Evolutionary conservation across 2,113 vertebrate genomes (phyloP), one percentile per base, ranked within the genome.

Genomic region (Takifugu bimaculatus): DNA sequence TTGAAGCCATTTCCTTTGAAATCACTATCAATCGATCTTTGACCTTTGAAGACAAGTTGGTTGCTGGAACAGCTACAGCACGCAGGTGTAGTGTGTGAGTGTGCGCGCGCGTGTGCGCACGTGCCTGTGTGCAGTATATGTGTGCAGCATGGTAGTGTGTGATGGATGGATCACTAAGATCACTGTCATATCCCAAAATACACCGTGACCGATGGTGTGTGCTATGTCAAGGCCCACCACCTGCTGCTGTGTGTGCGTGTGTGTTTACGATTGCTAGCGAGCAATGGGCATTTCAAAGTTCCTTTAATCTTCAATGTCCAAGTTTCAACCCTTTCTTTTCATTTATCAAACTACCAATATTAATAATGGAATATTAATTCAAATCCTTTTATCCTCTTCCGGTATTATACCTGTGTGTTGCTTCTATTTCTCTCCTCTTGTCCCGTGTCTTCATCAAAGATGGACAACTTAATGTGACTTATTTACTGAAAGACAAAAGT

Each of bases 131-230:
- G 3, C 39, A 27, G 3, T 2, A 42, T 27, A 56, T 71, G 26
- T 35, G 52, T 49, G 61, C 57, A 44, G 20, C 9, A 4, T 7
- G 2, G 62, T 61, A 72, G 59, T 32, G 54, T 77, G 70, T 75
- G 61, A 72, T 72, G 69, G 70, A 50, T 28, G 67, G 62, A 61
- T 71, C 62, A 47, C 59, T 76, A 43, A 70, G 57, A 20, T 81
- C 73, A 56, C 83, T 80, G 84, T 80, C 80, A 83, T 51, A 13
- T 77, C 81, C 86, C 68, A 82, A 83, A 91, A 92, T 90, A 91
- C 65, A 63, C 71, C 25, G 27, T 91, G 89, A 90, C 76, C 71
- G 56, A 72, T 79, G 72, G 65, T 51, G 58, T 69, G 64, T 52
- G 67, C 71, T 56, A 82, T 88, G 85, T 84, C 73, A 84, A 70